Base-by-base conservation (phyloP, 2,888 invertebrate genomes). In the Tolmerus cingulatus region DNA sequence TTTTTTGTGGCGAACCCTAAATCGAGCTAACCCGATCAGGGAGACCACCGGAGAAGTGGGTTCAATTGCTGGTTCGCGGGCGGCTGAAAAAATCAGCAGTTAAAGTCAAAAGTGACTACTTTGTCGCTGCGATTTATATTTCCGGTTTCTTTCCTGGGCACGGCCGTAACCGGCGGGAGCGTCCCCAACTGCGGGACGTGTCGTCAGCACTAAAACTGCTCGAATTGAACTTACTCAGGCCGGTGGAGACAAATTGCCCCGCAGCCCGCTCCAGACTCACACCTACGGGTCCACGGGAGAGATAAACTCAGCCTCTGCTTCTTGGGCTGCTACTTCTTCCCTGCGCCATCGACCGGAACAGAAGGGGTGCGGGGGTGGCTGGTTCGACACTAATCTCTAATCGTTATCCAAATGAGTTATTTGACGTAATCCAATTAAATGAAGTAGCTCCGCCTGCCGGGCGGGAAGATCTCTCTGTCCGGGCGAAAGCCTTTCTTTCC, bases 341-440 rank as follows among this genome's bases (percentile, higher is more conserved):
- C 23, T 16, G 8, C 14, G 12, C 43, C 78, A 1, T 82, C 30
- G 30, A 34, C 51, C n/a, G 14, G 82, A 82, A 23, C 19, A 66
- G 34, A 51, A 46, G 57, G 82, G 66, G 23, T 57, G 8, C 57
- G 37, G 40, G 23, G 43, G 14, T 34, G 9, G 30, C 12, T 14
- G 55, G 27, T 27, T 81, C 30, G 81, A 81, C 51, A 34, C 81
- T 46, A 27, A 81, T 46, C 81, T 57, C 34, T 66, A 82, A 82
- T 82, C 82, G 82, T 82, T 82, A 82, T 19, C 82, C 57, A 82
- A 82, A 82, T 82, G 82, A 82, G 37, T 82, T 82, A 82, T 82
- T 82, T 82, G 82, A 82, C 82, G n/a, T 82, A 57, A 82, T 82
- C 82, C 82, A 82, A 82, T 82, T 82, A 82, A 82, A 82, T 82